Evolutionary conservation across 2,113 vertebrate species (phyloP), one percentile per base, ranked within the genome.

Genomic region (Rhombomys opimus): DNA sequence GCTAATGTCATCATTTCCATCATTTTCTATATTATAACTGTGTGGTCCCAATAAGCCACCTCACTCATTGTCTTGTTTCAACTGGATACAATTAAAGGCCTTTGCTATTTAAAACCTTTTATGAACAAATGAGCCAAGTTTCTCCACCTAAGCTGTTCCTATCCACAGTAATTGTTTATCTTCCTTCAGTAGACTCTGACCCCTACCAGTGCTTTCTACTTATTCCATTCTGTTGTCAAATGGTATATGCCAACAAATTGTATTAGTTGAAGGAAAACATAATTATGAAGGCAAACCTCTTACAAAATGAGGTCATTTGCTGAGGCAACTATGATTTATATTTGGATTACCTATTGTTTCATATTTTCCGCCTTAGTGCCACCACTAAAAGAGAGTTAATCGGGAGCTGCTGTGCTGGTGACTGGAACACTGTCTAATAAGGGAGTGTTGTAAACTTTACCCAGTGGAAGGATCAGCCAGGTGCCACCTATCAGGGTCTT

Each of bases 291-390:
- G 90, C 82, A 96, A 93, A 95, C 93, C n/a, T 35, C 41, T 80
- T 96, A 94, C 72, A 95, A 96, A 97, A 96, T 97, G 95, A 97
- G 93, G 90, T 96, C 88, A 92, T 96, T 95, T 94, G 77, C 88
- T 87, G 90, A 97, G 88, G 82, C 94, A 95, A 94, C 82, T 93
- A 93, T 93, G 93, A 97, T 92, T 95, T 96, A 87, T 95, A 90
- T 96, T 96, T 96, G 95, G 81, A 87, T 96, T 93, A 94, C 73
- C 88, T 96, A 80, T 96, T 95, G 81, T 95, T 97, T 96, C 88
- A 92, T 86, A 96, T 96, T 96, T 96, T 97, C 93, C 96, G 57
- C 95, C 77, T 94, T 88, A 87, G 35, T 35, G 57, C 80, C 59
- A 22, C 61, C 18, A 17, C 90, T 17, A 67, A 95, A 93, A 93